Evolutionary conservation across 2,797 vertebrate species (phyloP), one percentile per base, ranked within the genome.

Genomic region (Rhyacichthys aspro): DNA sequence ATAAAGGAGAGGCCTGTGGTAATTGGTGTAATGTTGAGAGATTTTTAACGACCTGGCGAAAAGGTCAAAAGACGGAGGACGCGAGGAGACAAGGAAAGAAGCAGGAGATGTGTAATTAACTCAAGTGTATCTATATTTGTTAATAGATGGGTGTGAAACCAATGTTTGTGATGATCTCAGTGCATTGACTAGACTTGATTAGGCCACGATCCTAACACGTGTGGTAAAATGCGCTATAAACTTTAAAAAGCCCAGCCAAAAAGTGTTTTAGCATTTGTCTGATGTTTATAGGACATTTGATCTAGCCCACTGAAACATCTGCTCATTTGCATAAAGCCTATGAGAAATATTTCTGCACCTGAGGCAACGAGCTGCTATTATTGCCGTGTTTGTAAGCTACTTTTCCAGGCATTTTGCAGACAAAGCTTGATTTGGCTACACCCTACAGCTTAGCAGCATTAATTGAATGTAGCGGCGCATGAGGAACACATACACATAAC

Each of bases 241-340:
- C 18, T 52, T 75, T 67, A 9, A 74, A 53, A 78, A 50, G 6
- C 23, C 9, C n/a, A 19, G 18, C 61, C 11, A 57, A 76, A 49
- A 43, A 55, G 58, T 16, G 39, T 66, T 59, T 44, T 14, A 28
- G 14, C 56, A 63, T 65, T 59, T 37, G 42, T 54, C 52, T 66
- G 41, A 62, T 70, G 67, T 78, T 84, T 74, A 74, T 73, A 41
- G 76, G 73, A 75, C 67, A 65, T 82, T 70, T 75, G 80, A 83
- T 78, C 63, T 59, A 67, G 65, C 67, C 66, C 57, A 12, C 63
- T 58, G 67, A 78, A 81, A 84, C 89, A 84, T 86, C 84, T 89
- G 88, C 78, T 89, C 79, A 85, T 87, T 84, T 82, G 62, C 81
- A 86, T 78, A 60, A 61, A 55, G 67, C 70, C 46, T 43, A 67